Base-by-base conservation (phyloP, 2,113 vertebrate genomes). In the Dermatemys mawii region DNA sequence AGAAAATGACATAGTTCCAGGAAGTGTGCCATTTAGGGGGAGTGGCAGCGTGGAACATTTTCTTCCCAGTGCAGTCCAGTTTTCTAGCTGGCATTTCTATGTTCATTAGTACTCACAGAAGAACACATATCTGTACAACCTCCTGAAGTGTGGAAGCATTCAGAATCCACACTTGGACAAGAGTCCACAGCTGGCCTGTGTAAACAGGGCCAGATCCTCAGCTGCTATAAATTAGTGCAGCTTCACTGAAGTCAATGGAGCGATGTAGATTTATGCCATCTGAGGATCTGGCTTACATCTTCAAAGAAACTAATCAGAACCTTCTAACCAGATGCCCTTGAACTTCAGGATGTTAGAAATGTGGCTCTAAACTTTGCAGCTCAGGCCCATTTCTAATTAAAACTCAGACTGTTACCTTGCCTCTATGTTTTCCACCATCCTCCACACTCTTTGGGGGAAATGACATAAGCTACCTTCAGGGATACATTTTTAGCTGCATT, bases 401-500 rank as follows among this genome's bases (percentile, higher is more conserved):
- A 92, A 92, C 84, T 92, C 67, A 7, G n/a, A 12, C 35, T 90
- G 35, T 86, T 78, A 13, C 8, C 32, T 11, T 78, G 49, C 78
- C 46, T 93, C 44, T 32, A 49, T 55, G 53, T 92, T 95, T 95
- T 95, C 92, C 73, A 78, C 73, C 83, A 86, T 78, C 84, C 86
- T 86, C 92, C 88, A 86, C 81, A 78, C 6, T 0, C 89, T 89
- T 93, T 5, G 81, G 67, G 78, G 55, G 27, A 97, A 93, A 83
- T 89, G 93, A 95, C 93, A 95, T 95, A 89, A 91, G 53, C 51
- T 95, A 49, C 81, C 94, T 96, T 88, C 70, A 11, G 82, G 91
- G 78, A 35, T 90, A 79, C 87, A 89, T 94, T 95, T 96, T 94
- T 91, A 97, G 90, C 90, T 85, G 83, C 97, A 90, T 29, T 96